Percentiles rank a stretch among this genome's conserved stretches.
Conservation (phyloP, 1,140 invertebrate genomes). For the Aphidius gifuensis region DNA sequence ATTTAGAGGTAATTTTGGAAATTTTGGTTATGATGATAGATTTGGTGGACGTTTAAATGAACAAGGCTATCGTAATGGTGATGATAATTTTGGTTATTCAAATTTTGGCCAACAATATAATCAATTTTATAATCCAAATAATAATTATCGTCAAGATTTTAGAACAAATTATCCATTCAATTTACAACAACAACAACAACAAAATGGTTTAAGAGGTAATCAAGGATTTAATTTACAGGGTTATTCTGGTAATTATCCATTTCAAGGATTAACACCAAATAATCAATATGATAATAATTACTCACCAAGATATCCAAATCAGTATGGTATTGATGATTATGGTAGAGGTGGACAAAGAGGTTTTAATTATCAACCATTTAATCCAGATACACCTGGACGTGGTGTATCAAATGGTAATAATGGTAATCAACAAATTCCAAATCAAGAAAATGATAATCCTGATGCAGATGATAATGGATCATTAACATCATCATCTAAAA, state of each 20-base stretch:
- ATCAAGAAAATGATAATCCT: not conserved
- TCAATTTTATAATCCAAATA: not conserved
- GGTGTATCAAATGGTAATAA: not conserved
- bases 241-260: not conserved
- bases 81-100: not conserved
- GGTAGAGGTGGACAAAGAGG: not conserved
- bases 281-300: not conserved
- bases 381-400: no score
- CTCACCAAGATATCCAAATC: slow-evolving; percentile 20
- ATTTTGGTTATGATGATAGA: slow-evolving; percentile 16
- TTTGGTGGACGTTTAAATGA: slow-evolving; percentile 1
- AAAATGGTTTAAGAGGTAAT: not conserved
- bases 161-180: slow-evolving; percentile 9
- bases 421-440: slow-evolving; percentile 3
- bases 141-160: slow-evolving; percentile 14
- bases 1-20: slow-evolving; percentile 13
- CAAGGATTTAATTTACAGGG: not conserved
- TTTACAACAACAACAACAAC: not conserved
- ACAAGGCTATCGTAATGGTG: not conserved
- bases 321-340: not conserved
- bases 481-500: slow-evolving; percentile 7
- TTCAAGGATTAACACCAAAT: not conserved
- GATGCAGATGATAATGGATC: slow-evolving; percentile 1
- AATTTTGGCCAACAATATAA: not conserved
- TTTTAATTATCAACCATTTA: not conserved